Evolutionary conservation across 2,888 invertebrate genomes (phyloP).

Genomic region (Eilema depressum): DNA sequence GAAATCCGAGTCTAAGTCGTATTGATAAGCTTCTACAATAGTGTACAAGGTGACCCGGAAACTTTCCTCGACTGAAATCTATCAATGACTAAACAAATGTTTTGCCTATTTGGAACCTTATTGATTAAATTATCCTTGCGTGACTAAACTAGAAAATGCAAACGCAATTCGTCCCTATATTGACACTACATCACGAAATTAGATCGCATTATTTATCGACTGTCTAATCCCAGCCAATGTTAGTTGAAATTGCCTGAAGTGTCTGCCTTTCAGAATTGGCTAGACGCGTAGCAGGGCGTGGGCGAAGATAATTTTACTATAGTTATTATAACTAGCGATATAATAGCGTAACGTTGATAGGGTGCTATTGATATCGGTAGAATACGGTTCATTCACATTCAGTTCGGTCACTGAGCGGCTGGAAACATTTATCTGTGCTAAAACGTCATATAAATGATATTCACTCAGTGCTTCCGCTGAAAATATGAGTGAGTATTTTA

Average conservation of each 20-base stretch:
- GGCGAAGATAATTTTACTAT: constrained; percentile 59
- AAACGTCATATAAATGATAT: constrained; percentile 31
- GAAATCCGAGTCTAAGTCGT: not conserved
- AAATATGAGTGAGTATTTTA: constrained; percentile 47
- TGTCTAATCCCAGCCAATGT: constrained; percentile 40
- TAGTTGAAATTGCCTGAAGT: constrained; percentile 51
- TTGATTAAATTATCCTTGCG: constrained; percentile 70
- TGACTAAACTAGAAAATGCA: constrained; percentile 53
- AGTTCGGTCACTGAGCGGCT: constrained; percentile 40
- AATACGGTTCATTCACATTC: constrained; percentile 67
- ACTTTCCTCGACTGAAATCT: not conserved
- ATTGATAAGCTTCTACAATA: not conserved
- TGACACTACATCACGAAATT: too few relatives aligned
- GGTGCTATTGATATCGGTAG: constrained; percentile 55
- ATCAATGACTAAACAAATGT: not conserved
- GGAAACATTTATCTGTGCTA: constrained; percentile 43
- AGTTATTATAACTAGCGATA: constrained; percentile 58
- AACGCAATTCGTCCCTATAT: too few relatives aligned
- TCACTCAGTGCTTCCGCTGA: constrained; percentile 34
- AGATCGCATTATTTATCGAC: too few relatives aligned
- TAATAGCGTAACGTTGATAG: constrained; percentile 57
- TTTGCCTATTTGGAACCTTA: constrained; percentile 63
- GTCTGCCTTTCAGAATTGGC: constrained; percentile 55
- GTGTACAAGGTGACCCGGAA: not conserved
- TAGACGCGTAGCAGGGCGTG: constrained; percentile 58